phyloP scores from a whole-genome alignment of 2,888 invertebrate species.

The Latrodectus hesperus region DNA sequence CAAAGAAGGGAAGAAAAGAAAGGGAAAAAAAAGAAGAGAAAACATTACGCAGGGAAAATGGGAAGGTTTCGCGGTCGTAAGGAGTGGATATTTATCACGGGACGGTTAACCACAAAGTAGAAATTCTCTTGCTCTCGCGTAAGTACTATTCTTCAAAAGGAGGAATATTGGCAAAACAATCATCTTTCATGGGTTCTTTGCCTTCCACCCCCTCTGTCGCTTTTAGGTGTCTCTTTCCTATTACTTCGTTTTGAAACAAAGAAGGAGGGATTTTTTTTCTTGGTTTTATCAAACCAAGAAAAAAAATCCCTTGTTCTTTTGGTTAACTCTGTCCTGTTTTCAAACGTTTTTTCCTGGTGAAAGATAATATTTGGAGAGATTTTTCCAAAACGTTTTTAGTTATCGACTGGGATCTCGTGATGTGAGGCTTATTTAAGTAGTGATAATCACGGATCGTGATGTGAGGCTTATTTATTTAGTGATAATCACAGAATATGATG shows the following conservation, averaged over 20 bases:
- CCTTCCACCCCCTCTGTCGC: conserved; percentile 14
- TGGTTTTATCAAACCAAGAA: not conserved
- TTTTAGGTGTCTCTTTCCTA: conserved; percentile 1
- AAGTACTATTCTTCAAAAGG: conserved; percentile 30
- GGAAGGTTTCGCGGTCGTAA: conserved; percentile 56
- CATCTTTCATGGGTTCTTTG: conserved; percentile 54
- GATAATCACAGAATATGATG: too few relatives aligned
- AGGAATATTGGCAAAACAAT: conserved; percentile 69
- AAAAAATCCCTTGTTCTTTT: too few relatives aligned
- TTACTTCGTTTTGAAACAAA: conserved; percentile 3
- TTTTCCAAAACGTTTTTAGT: too few relatives aligned
- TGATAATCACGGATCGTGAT: too few relatives aligned
- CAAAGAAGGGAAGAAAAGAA: conserved; percentile 11
- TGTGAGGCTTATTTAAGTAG: too few relatives aligned
- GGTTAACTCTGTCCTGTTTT: too few relatives aligned
- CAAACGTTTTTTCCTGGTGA: too few relatives aligned
- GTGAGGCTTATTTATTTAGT: too few relatives aligned
- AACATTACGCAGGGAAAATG: conserved; percentile 52
- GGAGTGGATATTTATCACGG: conserved; percentile 65
- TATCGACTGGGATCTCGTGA: too few relatives aligned
- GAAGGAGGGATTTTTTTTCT: conserved; percentile 8
- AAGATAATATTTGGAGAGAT: too few relatives aligned
- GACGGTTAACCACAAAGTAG: conserved; percentile 69
- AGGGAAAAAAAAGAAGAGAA: conserved; percentile 17
- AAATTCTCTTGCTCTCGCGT: conserved; percentile 46